Evolutionary conservation across 37 sponge, comb jelly and placozoan species (phyloP), one percentile per base, ranked within the genome.

Genomic region (Tethya wilhelma): DNA sequence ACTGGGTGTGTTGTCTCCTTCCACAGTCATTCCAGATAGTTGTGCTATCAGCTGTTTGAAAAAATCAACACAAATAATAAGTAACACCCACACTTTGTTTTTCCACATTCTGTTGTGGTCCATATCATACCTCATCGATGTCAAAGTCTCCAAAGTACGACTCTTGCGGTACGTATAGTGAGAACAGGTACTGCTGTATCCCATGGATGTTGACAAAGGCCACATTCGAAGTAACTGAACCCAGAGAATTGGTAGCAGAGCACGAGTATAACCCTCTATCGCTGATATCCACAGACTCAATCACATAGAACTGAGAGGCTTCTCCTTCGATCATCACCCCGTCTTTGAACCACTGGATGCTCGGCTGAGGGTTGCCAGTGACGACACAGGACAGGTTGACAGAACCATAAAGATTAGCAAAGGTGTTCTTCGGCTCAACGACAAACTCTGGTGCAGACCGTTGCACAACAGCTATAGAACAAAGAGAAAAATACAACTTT

Each of bases 271-370:
- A 29, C 4, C 85, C 85, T 59, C 77, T 76, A 30, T 83, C 67
- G 20, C 38, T 39, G 4, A 64, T 19, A 7, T 5, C 38, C 38
- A 67, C 67, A 36, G 12, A 34, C 28, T 62, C 26, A 23, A n/a
- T 62, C 25, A 8, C 6, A 26, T 62, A 62, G 67, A 36, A 67
- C 38, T 31, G 30, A 17, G 20, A 67, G 34, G 17, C 43, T 4
- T 30, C 28, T 30, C 23, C 64, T 2, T 64, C 45, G 9, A 56
- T 25, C 26, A 75, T 19, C 41, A 75, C 56, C 4, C 70, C 49
- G 45, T 86, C 86, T 62, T 86, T 86, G 64, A 64, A 86, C 86
- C 86, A 86, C 45, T 20, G 31, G 86, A 86, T 86, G 7, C 0
- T 9, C 4, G 86, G 86, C 25, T 69, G 49, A 5, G 86, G 86